Base-by-base conservation (phyloP, 2,113 vertebrate species). In the human region DNA sequence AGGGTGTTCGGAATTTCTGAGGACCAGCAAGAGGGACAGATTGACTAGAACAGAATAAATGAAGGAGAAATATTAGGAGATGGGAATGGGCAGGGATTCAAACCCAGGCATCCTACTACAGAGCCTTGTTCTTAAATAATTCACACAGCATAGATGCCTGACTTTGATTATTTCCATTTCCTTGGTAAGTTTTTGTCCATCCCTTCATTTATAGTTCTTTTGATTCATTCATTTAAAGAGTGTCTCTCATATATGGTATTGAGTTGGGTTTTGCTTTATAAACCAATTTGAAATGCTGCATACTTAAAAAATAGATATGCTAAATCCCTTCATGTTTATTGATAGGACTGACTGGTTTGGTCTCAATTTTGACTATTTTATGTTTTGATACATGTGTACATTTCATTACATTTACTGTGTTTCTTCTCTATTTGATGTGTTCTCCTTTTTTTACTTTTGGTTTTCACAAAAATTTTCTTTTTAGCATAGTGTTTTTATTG, bases 181-280 rank as follows among this genome's bases (percentile, higher is more conserved):
- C 50, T 66, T 86, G 52, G 6, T 50, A 45, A 82, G 48, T 32
- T 18, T 55, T 68, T 55, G 38, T 25, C 82, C 13, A 27, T 50
- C 5, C 17, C 14, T 93, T n/a, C 78, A 12, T 20, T 50, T 38
- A 3, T 9, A 23, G 8, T 75, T 68, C 35, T 75, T 73, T 75
- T 79, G 59, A 85, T 73, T 52, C 27, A 23, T 9, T 92, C 70
- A 80, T 85, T 80, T 80, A 73, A 64, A 91, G 38, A 86, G 27
- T n/a, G 32, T n/a, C 35, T 76, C 50, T 50, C 12, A 0, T 7
- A 55, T 40, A 73, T 3, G 17, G 8, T 38, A 66, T 48, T 57
- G 43, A 23, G 6, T 66, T 89, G 52, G 35, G 1, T 43, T 85
- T 66, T 78, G 52, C 83, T 89, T 96, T 80, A 73, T 50, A 75